phyloP scores from a whole-genome alignment of 2,888 invertebrate species.

The Orthosia gracilis region DNA sequence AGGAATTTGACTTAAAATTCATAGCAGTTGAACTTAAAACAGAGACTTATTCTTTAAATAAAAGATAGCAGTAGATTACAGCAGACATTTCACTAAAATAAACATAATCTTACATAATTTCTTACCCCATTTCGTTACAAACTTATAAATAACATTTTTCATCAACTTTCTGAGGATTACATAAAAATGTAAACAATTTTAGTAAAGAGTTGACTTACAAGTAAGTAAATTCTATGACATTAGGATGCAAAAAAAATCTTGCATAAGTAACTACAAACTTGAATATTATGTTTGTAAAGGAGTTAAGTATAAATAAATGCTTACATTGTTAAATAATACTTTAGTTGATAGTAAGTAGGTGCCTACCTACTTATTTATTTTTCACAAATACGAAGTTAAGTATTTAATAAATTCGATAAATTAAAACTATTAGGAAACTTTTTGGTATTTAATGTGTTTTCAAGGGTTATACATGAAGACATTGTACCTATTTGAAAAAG shows the following conservation, averaged over 20 bases:
- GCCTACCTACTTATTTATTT: not conserved
- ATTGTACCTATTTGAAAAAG: not conserved
- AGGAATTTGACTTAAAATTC: not conserved
- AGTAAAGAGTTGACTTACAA: conserved; percentile 6
- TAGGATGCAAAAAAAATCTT: not conserved
- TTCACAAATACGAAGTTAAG: not conserved
- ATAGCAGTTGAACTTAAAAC: not conserved
- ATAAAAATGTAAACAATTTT: not conserved
- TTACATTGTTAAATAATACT: not conserved
- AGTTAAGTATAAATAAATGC: conserved; percentile 23
- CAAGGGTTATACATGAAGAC: not conserved
- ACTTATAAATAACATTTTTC: not conserved
- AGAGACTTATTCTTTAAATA: no score
- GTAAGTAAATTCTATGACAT: conserved; percentile 1
- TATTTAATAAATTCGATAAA: not conserved
- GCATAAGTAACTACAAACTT: not conserved
- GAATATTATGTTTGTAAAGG: conserved; percentile 41
- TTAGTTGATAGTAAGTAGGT: not conserved
- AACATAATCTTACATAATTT: conserved; percentile 14
- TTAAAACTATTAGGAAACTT: no score
- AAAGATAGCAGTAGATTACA: not conserved
- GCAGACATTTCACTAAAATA: conserved; percentile 7
- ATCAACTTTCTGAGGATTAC: conserved; percentile 20
- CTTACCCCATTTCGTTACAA: not conserved
- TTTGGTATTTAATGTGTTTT: no score